A percentile compares a stretch with the other conserved stretches of the same genome.
These are phyloP conservation scores for Falcunculus frontatus DNA, from an alignment of 2,113 vertebrate species.

Conservation along the genomic window DNA sequence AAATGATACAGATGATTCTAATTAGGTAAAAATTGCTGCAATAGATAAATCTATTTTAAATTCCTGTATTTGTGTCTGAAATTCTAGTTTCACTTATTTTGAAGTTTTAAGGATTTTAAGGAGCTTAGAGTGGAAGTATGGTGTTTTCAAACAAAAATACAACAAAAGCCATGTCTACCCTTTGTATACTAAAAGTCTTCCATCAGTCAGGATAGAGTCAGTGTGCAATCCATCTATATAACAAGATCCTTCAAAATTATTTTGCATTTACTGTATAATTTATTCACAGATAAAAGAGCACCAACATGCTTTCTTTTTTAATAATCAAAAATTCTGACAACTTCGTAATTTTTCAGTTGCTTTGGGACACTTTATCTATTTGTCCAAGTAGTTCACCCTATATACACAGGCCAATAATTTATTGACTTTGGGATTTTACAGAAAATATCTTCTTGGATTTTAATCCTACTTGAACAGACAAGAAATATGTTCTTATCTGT, in stretches of 20 bases:
- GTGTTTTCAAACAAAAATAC: background rate
- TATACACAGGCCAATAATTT: background rate
- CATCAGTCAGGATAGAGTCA: background rate
- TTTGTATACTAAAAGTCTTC: background rate
- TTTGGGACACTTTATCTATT: background rate
- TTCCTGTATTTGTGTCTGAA: background rate
- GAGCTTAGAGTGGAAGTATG: background rate
- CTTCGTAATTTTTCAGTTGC: background rate
- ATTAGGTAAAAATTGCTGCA: background rate
- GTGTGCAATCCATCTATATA: background rate
- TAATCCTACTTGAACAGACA: background rate
- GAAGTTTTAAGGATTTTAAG: background rate
- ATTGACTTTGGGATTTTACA: background rate
- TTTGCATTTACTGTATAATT: background rate
- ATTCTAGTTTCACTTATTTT: slow-evolving; percentile 2
- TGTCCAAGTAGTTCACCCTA: background rate
- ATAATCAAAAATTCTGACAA: background rate
- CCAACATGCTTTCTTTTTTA: background rate
- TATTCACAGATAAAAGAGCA: background rate
- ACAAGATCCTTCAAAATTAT: background rate
- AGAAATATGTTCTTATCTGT: background rate
- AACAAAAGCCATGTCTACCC: background rate
- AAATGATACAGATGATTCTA: background rate
- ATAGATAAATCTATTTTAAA: background rate
- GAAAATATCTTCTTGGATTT: background rate